A percentile compares a stretch with the other conserved stretches of the same genome.
These are phyloP conservation scores for Helogale parvula DNA, from an alignment of 2,113 vertebrate genomes.

Conservation along the genomic window DNA sequence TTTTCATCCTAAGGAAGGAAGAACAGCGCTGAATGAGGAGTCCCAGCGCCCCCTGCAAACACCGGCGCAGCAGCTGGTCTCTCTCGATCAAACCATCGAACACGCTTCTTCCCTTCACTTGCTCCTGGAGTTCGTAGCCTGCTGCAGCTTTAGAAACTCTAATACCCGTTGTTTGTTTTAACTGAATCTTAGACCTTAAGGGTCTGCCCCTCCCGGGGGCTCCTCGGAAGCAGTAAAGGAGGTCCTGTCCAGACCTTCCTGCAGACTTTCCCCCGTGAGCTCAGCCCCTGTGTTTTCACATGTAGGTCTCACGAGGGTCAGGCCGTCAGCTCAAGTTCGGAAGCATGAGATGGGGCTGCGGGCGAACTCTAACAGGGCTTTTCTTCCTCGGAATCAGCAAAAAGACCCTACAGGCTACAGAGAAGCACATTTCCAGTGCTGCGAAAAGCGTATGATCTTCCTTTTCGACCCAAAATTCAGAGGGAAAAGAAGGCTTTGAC, in stretches of 20 bases:
- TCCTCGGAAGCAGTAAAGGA: not conserved
- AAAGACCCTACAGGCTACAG: not conserved
- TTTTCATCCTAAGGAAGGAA: conserved; percentile 83
- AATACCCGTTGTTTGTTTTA: not conserved
- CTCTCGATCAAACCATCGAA: not conserved
- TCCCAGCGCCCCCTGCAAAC: not conserved
- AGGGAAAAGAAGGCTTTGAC: not conserved
- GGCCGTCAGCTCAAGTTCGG: not conserved
- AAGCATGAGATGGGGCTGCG: not conserved
- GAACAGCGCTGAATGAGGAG: not conserved
- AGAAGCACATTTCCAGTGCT: not conserved
- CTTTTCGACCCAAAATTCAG: not conserved
- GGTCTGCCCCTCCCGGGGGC: not conserved
- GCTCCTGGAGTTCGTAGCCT: not conserved
- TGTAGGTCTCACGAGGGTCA: accelerated
- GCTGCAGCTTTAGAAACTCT: not conserved
- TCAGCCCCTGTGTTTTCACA: not conserved
- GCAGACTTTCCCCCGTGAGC: not conserved
- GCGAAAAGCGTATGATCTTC: not conserved
- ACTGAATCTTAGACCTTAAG: not conserved
- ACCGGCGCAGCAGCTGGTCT: not conserved
- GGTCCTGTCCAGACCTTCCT: not conserved
- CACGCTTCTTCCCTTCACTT: not conserved
- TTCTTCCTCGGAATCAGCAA: not conserved
- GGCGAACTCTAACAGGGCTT: not conserved